Percentiles rank a stretch among this genome's conserved stretches.
phyloP scores from a whole-genome alignment of 1,140 invertebrate species.

The Paralvinella palmiformis region DNA sequence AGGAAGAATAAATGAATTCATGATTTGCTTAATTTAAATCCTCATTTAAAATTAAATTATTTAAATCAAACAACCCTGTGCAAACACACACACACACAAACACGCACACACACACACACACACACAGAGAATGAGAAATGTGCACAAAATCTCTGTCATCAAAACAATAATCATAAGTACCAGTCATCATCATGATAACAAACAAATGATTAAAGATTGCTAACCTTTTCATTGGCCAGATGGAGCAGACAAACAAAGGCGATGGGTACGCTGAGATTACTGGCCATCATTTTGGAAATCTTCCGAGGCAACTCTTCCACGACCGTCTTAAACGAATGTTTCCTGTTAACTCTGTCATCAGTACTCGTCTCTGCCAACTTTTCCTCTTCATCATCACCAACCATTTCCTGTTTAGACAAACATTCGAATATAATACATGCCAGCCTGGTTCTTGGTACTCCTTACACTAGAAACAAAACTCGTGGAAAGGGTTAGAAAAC shows the following conservation, averaged over 20 bases:
- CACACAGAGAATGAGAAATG: too few species aligned
- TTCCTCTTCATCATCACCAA: too few species aligned
- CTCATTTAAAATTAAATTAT: too few species aligned
- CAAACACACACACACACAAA: background rate
- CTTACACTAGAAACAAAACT: too few species aligned
- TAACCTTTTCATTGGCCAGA: conserved; percentile 69
- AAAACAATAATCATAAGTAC: background rate
- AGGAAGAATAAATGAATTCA: too few species aligned
- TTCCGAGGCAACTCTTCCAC: conserved; percentile 58
- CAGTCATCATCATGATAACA: background rate
- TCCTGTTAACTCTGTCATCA: background rate
- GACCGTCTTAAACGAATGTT: conserved; percentile 52
- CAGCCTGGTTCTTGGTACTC: too few species aligned
- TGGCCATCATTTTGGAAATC: conserved; percentile 59
- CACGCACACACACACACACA: background rate
- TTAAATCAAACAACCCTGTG: too few species aligned
- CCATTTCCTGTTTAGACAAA: too few species aligned
- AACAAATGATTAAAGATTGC: background rate
- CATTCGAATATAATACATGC: too few species aligned
- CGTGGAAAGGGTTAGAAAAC: too few species aligned
- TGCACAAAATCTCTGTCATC: background rate
- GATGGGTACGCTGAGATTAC: conserved; percentile 66
- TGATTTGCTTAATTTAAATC: too few species aligned
- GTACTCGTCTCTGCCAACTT: background rate
- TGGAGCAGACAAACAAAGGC: conserved; percentile 71